Evolutionary conservation across 2,888 invertebrate species (phyloP).

Genomic region (Drosophila mercatorum): DNA sequence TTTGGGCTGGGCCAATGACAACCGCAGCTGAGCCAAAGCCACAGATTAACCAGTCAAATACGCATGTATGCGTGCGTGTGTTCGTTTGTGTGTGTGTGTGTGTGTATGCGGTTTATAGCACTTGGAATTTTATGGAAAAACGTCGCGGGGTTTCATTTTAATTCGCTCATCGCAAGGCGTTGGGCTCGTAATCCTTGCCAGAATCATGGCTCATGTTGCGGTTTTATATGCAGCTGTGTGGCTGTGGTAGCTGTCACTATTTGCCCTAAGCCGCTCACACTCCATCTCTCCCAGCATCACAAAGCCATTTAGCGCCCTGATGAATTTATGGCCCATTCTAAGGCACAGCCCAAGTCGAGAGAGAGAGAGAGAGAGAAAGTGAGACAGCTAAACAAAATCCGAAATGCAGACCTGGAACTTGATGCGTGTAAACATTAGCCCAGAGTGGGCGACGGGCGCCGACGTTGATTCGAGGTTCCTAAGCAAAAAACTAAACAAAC

Average conservation of each 20-base stretch:
- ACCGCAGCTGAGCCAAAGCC: slow-evolving; percentile 58
- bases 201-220: slow-evolving; percentile 56
- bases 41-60: slow-evolving; percentile 59
- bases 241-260: slow-evolving; percentile 16
- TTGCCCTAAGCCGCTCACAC: slow-evolving; percentile 3
- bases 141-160: slow-evolving; percentile 46
- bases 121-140: slow-evolving; percentile 59
- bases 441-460: slow-evolving; percentile 1
- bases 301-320: slow-evolving; percentile 71
- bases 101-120: slow-evolving; percentile 40
- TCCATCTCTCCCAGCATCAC: slow-evolving; percentile 23
- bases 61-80: slow-evolving; percentile 6
- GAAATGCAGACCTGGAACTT: slow-evolving; percentile 40
- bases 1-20: slow-evolving; percentile 51
- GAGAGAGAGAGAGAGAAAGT: neutral
- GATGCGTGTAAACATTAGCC: slow-evolving; percentile 57
- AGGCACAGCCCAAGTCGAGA: slow-evolving; percentile 20
- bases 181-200: slow-evolving; percentile 42
- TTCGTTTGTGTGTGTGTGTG: slow-evolving; percentile 12
- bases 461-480: slow-evolving; percentile 37
- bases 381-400: slow-evolving; percentile 23
- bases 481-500: slow-evolving; percentile 50
- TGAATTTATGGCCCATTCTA: slow-evolving; percentile 65
- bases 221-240: slow-evolving; percentile 52
- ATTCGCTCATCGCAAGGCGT: slow-evolving; percentile 60